Base-by-base conservation (phyloP, 2,888 invertebrate species). In the Xestoiulus laeticollis region DNA sequence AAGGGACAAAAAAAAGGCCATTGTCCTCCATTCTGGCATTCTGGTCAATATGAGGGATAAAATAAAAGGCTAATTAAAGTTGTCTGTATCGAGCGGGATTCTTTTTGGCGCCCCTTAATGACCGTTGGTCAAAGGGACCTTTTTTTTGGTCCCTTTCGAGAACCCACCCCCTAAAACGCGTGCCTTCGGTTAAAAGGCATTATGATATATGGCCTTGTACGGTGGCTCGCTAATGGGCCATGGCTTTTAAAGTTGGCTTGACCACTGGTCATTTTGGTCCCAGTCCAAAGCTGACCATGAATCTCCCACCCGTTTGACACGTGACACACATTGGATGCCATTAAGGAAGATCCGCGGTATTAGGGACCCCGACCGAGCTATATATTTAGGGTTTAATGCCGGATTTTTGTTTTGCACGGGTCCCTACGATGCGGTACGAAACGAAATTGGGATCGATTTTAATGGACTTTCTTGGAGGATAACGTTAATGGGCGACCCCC, bases 51-150 rank as follows among this genome's bases (percentile, higher is more conserved):
- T 38, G 85, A 38, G 16, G 53, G 48, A 78, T 78, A 78, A 78
- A 78, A 78, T 78, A 78, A 78, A 78, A 78, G 78, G 78, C 78
- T 78, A 78, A 78, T 78, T 78, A 78, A 78, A 78, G 78, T 78
- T 78, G 78, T 78, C 78, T 78, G 78, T 78, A 78, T 38, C 38
- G 38, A 78, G 78, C 78, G 14, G 78, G 78, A 78, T 78, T 78
- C 78, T 78, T 78, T 78, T 78, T 78, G 78, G 78, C 78, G 78
- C 78, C 78, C 78, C 30, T 30, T 78, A 78, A 78, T 78, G 78
- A 78, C 78, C 78, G 30, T 30, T 78, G 78, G 78, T 30, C 78
- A 14, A 38, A 78, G 78, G 78, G 78, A 14, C 68, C 26, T 19
- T 48, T 48, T 8, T 38, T 38, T 38, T 38, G n/a, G n/a, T n/a